Percentiles rank a stretch among this genome's conserved stretches.
Conservation (phyloP, 2,797 vertebrate species). For the Mionectes olivaceus region DNA sequence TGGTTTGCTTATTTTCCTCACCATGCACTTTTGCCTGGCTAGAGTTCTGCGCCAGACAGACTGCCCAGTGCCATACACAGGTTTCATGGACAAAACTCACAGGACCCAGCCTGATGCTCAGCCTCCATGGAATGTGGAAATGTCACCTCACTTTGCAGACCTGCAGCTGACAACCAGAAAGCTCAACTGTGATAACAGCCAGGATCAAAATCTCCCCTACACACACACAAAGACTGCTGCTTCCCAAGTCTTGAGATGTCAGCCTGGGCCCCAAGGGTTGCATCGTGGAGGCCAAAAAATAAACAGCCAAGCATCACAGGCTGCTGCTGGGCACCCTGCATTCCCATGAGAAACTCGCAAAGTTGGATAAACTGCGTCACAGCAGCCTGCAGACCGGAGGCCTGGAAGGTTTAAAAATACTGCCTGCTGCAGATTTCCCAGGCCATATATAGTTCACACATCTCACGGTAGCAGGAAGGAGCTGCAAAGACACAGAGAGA, state of each 20-base stretch:
- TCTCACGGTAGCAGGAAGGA: conserved; percentile 70
- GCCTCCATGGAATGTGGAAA: neutral
- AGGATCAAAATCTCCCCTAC: neutral
- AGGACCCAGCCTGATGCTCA: neutral
- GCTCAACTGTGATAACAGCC: accelerated
- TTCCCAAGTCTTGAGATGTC: conserved; percentile 29
- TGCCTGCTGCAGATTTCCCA: conserved; percentile 79
- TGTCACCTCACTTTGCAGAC: neutral
- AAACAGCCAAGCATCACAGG: neutral
- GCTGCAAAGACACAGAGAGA: conserved; percentile 57
- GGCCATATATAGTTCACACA: conserved; percentile 79
- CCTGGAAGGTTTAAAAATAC: conserved; percentile 77
- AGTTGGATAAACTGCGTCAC: conserved; percentile 68
- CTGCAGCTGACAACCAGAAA: neutral
- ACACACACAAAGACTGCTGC: neutral
- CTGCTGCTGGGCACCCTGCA: conserved; percentile 44
- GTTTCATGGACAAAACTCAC: neutral
- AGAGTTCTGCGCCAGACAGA: neutral
- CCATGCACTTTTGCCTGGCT: neutral
- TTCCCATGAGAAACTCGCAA: conserved; percentile 86
- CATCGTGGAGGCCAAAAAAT: neutral
- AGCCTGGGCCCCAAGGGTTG: neutral
- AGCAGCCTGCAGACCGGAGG: conserved; percentile 57
- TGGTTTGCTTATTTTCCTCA: neutral
- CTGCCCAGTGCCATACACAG: accelerated